Evolutionary conservation across 2,888 invertebrate species (phyloP).

Genomic region (Melanotus villosus): DNA sequence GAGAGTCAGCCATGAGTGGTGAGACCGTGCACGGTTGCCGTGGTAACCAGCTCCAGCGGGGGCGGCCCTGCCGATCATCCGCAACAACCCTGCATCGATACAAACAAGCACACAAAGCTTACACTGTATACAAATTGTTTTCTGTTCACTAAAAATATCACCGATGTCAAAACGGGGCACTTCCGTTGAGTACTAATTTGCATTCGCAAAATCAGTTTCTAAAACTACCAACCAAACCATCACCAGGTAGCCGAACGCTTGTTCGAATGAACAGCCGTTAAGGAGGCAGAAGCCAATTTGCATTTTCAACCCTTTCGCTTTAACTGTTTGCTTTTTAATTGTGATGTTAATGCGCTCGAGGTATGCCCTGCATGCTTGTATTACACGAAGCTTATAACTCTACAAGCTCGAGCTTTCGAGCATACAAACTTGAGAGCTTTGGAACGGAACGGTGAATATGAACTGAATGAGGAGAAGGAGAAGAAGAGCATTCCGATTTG

Average conservation of each 20-base stretch:
- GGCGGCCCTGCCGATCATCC: conserved; percentile 67
- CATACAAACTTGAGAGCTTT: conserved; percentile 27
- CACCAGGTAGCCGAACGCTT: conserved; percentile 53
- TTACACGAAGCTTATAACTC: conserved; percentile 10
- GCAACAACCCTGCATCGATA: conserved; percentile 67
- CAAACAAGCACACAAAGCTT: conserved; percentile 52
- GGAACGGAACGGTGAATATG: conserved; percentile 24
- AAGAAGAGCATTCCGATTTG: conserved; percentile 12
- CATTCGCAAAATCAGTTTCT: conserved; percentile 47
- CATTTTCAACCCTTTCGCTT: conserved; percentile 51
- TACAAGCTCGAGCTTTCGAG: conserved; percentile 29
- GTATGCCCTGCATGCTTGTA: conserved; percentile 30
- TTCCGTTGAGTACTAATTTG: conserved; percentile 52
- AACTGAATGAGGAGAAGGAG: conserved; percentile 29
- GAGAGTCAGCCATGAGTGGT: conserved; percentile 58
- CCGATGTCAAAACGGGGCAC: conserved; percentile 42
- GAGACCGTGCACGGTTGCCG: conserved; percentile 57
- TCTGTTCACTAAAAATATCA: conserved; percentile 43
- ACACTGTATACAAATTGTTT: conserved; percentile 47
- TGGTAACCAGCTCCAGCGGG: conserved; percentile 63
- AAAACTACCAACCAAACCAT: too few species aligned
- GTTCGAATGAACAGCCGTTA: conserved; percentile 37
- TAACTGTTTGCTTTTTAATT: conserved; percentile 62
- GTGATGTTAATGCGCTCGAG: conserved; percentile 63
- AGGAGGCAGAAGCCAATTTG: conserved; percentile 42